Base-by-base conservation (phyloP, 2,113 vertebrate genomes). In the Oryzias melastigma region DNA sequence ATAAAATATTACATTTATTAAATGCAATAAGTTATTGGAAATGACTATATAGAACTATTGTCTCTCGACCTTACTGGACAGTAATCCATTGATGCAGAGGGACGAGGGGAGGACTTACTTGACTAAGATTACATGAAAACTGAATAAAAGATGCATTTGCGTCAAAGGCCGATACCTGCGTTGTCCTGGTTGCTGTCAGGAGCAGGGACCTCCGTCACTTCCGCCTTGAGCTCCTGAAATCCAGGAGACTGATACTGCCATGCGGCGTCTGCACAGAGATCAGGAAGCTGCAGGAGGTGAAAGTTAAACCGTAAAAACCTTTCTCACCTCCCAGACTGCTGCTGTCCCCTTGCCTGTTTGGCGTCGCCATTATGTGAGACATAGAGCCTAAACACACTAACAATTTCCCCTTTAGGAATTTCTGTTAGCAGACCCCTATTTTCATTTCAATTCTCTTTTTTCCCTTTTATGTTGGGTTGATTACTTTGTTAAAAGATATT, bases 151-250 rank as follows among this genome's bases (percentile, higher is more conserved):
- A 12, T 8, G 13, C 4, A 10, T 3, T 18, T 42, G 42, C 2
- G 20, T 25, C 46, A n/a, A 1, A 3, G 35, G 24, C 13, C 2
- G 61, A 71, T 54, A 92, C 91, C 78, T 57, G 64, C 74, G 52
- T 41, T 70, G 0, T 88, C 80, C 2, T 59, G 82, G 24, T 68
- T 60, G 55, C n/a, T 69, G 45, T 86, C 89, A 22, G 91, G 91
- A 14, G 91, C 94, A 0, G 95, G 91, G 3, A 98, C 78, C 81
- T 95, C 95, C 0, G 92, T 94, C 61, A 94, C 87, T 53, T 94
- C 93, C 0, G 95, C 95, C 84, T 95, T 96, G 75, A 97, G 70
- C 85, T 98, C 96, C 83, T 95, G 95, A 83, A 93, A 96, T 40
- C 86, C 68, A 12, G 86, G 5, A 2, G 65, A 52, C 57, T 90